These are phyloP conservation scores for Chelonia mydas DNA, from an alignment of 2,797 vertebrate genomes.

Conservation along the genomic window DNA sequence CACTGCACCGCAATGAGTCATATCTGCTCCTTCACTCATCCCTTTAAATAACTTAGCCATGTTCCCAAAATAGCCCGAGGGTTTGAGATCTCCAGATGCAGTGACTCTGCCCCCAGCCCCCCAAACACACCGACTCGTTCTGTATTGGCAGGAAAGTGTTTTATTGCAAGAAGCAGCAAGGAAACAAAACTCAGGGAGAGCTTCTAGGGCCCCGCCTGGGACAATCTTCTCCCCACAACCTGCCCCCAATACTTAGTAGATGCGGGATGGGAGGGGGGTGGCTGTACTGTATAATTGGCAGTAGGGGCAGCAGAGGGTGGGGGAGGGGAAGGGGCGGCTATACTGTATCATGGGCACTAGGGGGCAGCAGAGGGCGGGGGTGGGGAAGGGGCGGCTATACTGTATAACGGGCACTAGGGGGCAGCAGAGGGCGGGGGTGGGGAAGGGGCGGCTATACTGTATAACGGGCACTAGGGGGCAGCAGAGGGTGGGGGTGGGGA, in stretches of 20 bases:
- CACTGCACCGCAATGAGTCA: neutral
- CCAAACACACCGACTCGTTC: neutral
- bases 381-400: too few species aligned
- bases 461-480: too few species aligned
- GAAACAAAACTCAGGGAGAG: neutral
- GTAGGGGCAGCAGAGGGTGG: too few species aligned
- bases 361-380: too few species aligned
- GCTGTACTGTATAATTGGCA: neutral
- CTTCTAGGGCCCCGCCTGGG: too few species aligned
- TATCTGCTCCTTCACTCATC: neutral
- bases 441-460: too few species aligned
- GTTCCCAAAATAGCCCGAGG: neutral
- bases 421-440: too few species aligned
- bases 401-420: too few species aligned
- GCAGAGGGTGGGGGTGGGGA: too few species aligned
- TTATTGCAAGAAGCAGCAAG: neutral
- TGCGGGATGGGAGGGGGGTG: too few species aligned
- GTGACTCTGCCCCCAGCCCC: neutral
- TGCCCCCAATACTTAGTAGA: accelerated
- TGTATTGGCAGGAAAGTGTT: neutral
- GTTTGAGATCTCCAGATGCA: neutral
- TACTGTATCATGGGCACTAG: too few species aligned
- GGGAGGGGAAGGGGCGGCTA: too few species aligned
- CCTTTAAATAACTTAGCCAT: neutral
- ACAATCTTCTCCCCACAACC: neutral